Evolutionary conservation across 1,140 invertebrate species (phyloP).

Genomic region (Drosophila tani): DNA sequence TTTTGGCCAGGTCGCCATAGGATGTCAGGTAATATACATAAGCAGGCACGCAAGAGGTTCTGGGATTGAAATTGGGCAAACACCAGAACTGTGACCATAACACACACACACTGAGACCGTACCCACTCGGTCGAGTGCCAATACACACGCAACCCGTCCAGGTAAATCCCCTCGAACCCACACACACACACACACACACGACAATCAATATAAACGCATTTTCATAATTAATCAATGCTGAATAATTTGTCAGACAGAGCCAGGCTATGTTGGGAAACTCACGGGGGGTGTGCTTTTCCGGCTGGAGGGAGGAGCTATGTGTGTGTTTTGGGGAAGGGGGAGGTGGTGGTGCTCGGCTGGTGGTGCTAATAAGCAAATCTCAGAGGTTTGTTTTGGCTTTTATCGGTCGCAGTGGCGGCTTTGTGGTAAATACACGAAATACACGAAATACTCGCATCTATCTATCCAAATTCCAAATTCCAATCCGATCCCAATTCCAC

Average conservation of each 20-base stretch:
- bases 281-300: conserved; percentile 1
- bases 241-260: conserved; percentile 70
- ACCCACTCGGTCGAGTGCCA: background rate
- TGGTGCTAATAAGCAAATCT: conserved; percentile 72
- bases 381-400: conserved; percentile 76
- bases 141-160: conserved; percentile 13
- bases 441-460: conserved; percentile 53
- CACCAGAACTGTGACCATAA: conserved; percentile 39
- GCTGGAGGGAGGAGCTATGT: background rate
- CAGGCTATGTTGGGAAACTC: conserved; percentile 37
- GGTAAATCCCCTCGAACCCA: conserved; percentile 14
- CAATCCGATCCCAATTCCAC: conserved; percentile 18
- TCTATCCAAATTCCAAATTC: conserved; percentile 32
- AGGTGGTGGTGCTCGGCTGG: conserved; percentile 6
- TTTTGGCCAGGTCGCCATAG: conserved; percentile 33
- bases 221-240: conserved; percentile 83
- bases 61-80: conserved; percentile 58
- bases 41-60: conserved; percentile 58
- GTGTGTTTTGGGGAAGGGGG: conserved; percentile 5
- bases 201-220: conserved; percentile 82
- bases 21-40: conserved; percentile 66
- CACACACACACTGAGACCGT: conserved; percentile 6
- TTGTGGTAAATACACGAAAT: conserved; percentile 69
- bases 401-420: conserved; percentile 68
- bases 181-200: conserved; percentile 14